phyloP scores from a whole-genome alignment of 2,888 invertebrate genomes.

The Rhagonycha fulva region DNA sequence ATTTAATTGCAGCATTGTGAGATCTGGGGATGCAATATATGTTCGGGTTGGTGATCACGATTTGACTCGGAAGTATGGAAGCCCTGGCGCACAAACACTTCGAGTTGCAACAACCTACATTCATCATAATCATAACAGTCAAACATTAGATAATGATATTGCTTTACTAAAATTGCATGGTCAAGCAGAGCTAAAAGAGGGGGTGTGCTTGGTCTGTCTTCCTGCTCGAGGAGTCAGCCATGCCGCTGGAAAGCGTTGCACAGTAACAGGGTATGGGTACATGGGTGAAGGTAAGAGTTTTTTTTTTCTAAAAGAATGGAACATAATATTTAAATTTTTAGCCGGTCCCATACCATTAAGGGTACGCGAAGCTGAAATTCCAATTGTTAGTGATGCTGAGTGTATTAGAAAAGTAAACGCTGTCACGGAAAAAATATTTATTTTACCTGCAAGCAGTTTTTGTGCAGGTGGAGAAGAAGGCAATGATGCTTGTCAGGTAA shows the following conservation, averaged over 20 bases:
- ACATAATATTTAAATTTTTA: constrained; percentile 48
- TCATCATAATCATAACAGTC: constrained; percentile 94
- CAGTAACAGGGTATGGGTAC: constrained; percentile 92
- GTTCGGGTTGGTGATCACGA: constrained; percentile 93
- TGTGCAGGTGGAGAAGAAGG: constrained; percentile 93
- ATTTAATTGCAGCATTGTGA: constrained; percentile 74
- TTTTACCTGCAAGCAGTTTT: constrained; percentile 90
- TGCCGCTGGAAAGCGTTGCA: constrained; percentile 88
- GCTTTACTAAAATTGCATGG: constrained; percentile 88
- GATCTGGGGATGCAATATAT: constrained; percentile 93
- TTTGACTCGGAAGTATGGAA: constrained; percentile 86
- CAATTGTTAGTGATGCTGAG: constrained; percentile 90
- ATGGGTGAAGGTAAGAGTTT: constrained; percentile 83
- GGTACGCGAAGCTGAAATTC: constrained; percentile 88
- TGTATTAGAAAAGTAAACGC: constrained; percentile 92
- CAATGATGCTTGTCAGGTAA: constrained; percentile 90
- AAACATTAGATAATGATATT: constrained; percentile 92
- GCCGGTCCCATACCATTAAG: constrained; percentile 90
- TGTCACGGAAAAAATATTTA: constrained; percentile 93
- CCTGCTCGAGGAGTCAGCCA: constrained; percentile 88
- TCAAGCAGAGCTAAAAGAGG: constrained; percentile 85
- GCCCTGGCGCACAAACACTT: constrained; percentile 88
- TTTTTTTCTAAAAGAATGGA: not conserved
- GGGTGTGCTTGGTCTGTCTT: constrained; percentile 83
- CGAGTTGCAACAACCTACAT: constrained; percentile 92